phyloP scores from a whole-genome alignment of 30 jellyfish, hydroid and myxozoan species.

The Hydractinia echinata region DNA sequence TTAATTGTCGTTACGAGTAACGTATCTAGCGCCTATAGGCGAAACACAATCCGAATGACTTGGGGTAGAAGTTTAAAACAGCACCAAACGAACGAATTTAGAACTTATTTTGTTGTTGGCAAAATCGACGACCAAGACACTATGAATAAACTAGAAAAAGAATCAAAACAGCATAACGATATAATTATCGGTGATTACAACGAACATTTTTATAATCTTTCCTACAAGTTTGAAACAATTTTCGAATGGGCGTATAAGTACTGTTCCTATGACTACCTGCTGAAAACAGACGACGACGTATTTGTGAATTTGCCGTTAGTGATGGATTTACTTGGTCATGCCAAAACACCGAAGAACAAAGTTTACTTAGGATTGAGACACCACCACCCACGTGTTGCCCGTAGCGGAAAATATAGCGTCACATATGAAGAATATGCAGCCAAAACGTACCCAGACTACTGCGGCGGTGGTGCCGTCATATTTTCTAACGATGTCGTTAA shows the following conservation, averaged over 20 bases:
- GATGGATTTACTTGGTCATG: conserved; percentile 1
- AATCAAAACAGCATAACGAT: background rate
- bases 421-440: conserved; percentile 2
- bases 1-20: conserved; percentile 5
- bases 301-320: conserved; percentile 19
- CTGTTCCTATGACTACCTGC: conserved; percentile 10
- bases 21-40: background rate
- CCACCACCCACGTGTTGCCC: conserved; percentile 3
- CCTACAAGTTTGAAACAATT: conserved; percentile 4
- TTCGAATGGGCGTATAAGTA: conserved; percentile 33
- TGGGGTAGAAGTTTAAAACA: background rate
- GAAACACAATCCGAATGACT: conserved; percentile 7
- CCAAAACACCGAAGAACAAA: background rate
- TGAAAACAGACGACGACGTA: conserved; percentile 31
- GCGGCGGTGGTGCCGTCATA: conserved; percentile 29
- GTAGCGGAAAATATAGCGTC: conserved; percentile 16
- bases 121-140: conserved; percentile 36
- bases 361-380: conserved; percentile 16
- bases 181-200: conserved; percentile 10
- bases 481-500: conserved; percentile 20
- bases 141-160: background rate
- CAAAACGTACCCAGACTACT: conserved; percentile 20
- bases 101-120: conserved; percentile 20
- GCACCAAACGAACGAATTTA: conserved; percentile 6
- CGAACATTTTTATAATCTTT: conserved; percentile 20